Percentiles rank a stretch among this genome's conserved stretches.
These are phyloP conservation scores for Aphaenogaster rudis DNA, from an alignment of 1,140 invertebrate species.

Conservation along the genomic window DNA sequence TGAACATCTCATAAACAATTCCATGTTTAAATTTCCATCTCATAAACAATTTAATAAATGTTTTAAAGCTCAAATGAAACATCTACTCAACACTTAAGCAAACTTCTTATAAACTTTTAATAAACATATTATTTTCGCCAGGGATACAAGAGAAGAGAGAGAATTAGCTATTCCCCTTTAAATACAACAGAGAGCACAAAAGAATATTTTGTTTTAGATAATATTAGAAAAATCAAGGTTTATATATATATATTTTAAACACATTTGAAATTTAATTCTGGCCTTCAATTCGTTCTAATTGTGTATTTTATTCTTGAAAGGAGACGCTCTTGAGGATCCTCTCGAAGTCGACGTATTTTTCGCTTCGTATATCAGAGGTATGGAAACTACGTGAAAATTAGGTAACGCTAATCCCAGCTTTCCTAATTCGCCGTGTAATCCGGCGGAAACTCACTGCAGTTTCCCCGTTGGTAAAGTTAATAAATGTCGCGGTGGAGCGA, in stretches of 20 bases:
- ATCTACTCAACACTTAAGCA: no score
- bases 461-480: conserved; percentile 69
- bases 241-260: background rate
- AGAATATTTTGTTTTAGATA: background rate
- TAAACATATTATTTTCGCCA: no score
- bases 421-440: conserved; percentile 82
- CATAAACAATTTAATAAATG: no score
- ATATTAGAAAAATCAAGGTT: background rate
- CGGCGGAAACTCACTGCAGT: conserved; percentile 54
- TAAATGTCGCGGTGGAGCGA: conserved; percentile 71
- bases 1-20: no score
- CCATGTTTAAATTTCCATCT: no score
- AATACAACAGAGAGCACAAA: background rate
- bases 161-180: background rate
- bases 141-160: no score
- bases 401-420: conserved; percentile 74
- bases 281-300: background rate
- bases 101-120: no score
- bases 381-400: conserved; percentile 54
- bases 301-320: background rate
- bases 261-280: background rate
- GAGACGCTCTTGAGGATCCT: background rate
- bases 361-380: background rate
- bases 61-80: no score
- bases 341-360: conserved; percentile 14